Base-by-base conservation (phyloP, 2,888 invertebrate genomes). In the Dyspetes luteomarginatus region DNA sequence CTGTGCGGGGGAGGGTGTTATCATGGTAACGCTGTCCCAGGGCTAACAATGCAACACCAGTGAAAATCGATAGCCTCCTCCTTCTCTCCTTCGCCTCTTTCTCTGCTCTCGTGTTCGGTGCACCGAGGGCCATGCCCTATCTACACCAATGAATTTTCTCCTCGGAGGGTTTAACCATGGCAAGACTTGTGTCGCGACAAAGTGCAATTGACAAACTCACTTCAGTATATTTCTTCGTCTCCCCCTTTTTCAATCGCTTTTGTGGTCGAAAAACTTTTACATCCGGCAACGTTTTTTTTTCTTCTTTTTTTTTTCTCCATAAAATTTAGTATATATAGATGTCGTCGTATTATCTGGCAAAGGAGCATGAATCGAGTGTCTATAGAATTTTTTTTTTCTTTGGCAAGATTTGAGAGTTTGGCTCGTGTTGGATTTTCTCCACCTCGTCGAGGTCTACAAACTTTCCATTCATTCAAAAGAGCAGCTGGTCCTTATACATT, bases 11-110 rank as follows among this genome's bases (percentile, higher is more conserved):
- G 86, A 81, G 81, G 81, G 81, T 81, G 91, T 90, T 91, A 90
- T 90, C 90, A 90, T 90, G 91, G 91, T 90, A 91, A 91, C 90
- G 89, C 88, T 85, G 86, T 82, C 67, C 82, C 85, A 45, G 81
- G 77, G 80, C 89, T 89, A 89, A 89, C 90, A 89, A 86, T 88
- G 88, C 86, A 88, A 84, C 56, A 74, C 86, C 85, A 84, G 82
- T 77, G 75, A 86, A 87, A 90, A 90, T 90, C 90, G 90, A 90
- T 90, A 90, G 85, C 81, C 68, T 73, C 67, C 65, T 67, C 72
- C 65, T 48, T 19, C 56, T 45, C 45, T 22, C 65, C 55, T 55
- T 45, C 26, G 73, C 67, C 48, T 79, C 45, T 3, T 26, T 24
- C 55, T 48, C 52, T 24, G 7, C n/a, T 58, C 26, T 28, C 17